Evolutionary conservation across 2,888 invertebrate genomes (phyloP), one percentile per base, ranked within the genome.

Genomic region (Tortricodes alternella): DNA sequence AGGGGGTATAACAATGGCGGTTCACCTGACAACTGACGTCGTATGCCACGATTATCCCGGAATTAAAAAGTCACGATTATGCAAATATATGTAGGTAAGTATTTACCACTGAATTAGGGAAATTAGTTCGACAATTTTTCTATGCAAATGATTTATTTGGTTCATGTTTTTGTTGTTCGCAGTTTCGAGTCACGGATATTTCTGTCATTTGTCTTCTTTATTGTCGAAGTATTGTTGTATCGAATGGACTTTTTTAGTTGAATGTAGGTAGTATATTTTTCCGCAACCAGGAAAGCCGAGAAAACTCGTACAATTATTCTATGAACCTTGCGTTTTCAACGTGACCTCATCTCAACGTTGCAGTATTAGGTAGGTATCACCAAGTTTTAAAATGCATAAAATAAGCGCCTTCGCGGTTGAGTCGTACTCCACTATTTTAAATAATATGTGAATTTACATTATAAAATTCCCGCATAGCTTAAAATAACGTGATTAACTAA

Each of bases 21-120:
- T 73, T 74, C 76, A 83, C 81, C 80, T 86, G 80, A 76, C 75
- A 74, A 72, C 71, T 71, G 69, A 70, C 67, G 11, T 57, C 49
- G 49, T 56, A 29, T 29, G 41, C 18, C 35, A 21, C 37, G 35
- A 50, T 44, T 38, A 56, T 46, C 34, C 29, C 32, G 43, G 48
- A 58, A 53, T 53, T 49, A 41, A 43, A 19, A 48, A 44, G 46
- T 29, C 32, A 38, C 24, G 39, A 44, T 13, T 48, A 48, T 23
- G 41, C 23, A 24, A 39, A 39, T 24, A 41, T 41, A 15, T 41
- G 15, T 27, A 27, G 3, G 1, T 27, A 27, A 7, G 19, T 39
- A 39, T 11, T 24, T 41, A 15, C 8, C 24, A 41, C 41, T 41
- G 6, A 18, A 41, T 15, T 41, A 15, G 13, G 3, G 9, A 41